Percentiles rank a stretch among this genome's conserved stretches.
These are phyloP conservation scores for Phaonia tiefii DNA, from an alignment of 2,888 invertebrate species.

Conservation along the genomic window DNA sequence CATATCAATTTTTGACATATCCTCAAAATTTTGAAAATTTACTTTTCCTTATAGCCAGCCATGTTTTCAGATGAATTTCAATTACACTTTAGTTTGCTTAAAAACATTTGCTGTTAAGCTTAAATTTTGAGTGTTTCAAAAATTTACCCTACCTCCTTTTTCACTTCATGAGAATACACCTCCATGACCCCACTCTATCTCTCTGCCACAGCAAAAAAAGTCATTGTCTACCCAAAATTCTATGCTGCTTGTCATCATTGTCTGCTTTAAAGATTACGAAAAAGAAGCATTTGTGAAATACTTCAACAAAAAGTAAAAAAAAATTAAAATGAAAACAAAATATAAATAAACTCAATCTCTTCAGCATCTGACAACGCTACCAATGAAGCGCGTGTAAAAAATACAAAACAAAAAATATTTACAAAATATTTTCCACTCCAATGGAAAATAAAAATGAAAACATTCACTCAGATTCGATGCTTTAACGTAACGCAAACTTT, in stretches of 20 bases:
- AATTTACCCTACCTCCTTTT: background rate
- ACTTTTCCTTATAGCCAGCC: too few species aligned
- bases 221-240: background rate
- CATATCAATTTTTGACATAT: too few species aligned
- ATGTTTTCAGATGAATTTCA: too few species aligned
- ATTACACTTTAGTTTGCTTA: too few species aligned
- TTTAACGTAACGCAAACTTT: background rate
- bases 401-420: conserved; percentile 72
- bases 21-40: too few species aligned
- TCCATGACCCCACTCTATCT: too few species aligned
- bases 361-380: conserved; percentile 56
- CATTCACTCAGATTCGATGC: conserved; percentile 33
- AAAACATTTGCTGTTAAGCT: too few species aligned
- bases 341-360: conserved; percentile 74
- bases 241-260: conserved; percentile 42
- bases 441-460: conserved; percentile 72
- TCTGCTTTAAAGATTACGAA: conserved; percentile 77
- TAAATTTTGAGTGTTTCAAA: too few species aligned
- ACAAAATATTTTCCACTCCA: conserved; percentile 77
- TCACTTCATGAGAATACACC: too few species aligned
- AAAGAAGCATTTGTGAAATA: conserved; percentile 73
- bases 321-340: conserved; percentile 68
- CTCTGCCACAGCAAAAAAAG: too few species aligned
- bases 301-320: conserved; percentile 73
- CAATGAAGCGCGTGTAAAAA: conserved; percentile 34